Evolutionary conservation across 2,797 vertebrate species (phyloP).

Genomic region (Hylomyscus alleni): DNA sequence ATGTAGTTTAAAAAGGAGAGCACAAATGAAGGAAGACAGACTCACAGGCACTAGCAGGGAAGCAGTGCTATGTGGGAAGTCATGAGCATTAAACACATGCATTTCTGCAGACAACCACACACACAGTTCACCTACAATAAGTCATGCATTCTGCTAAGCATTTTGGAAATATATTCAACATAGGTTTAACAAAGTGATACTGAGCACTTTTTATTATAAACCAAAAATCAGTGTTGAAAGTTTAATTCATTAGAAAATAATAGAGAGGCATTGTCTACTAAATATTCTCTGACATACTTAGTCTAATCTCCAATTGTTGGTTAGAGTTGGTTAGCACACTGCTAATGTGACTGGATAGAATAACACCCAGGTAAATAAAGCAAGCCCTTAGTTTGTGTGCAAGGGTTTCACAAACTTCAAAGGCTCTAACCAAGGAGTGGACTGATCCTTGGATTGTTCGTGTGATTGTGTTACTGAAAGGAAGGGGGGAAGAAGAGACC

Average conservation of each 20-base stretch:
- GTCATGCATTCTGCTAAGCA: neutral
- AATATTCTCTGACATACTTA: neutral
- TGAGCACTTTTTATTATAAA: neutral
- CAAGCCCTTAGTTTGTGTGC: neutral
- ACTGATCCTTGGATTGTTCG: neutral
- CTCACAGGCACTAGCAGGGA: neutral
- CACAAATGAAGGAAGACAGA: neutral
- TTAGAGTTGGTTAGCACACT: neutral
- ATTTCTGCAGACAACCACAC: neutral
- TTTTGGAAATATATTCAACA: neutral
- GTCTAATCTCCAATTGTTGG: neutral
- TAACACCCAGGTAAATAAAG: neutral
- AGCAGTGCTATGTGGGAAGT: fast-evolving
- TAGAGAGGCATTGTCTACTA: neutral
- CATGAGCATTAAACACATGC: no score
- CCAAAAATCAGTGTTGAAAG: neutral
- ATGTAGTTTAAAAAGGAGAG: neutral
- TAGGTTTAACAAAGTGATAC: no score
- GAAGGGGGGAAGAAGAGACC: neutral
- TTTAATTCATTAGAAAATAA: neutral
- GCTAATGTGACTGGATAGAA: neutral
- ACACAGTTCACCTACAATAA: neutral
- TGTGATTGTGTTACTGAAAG: neutral
- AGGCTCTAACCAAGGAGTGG: neutral
- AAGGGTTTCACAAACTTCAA: neutral